These are phyloP conservation scores for Bursaphelenchus okinawaensis DNA, from an alignment of 2,888 invertebrate genomes.

Conservation along the genomic window DNA sequence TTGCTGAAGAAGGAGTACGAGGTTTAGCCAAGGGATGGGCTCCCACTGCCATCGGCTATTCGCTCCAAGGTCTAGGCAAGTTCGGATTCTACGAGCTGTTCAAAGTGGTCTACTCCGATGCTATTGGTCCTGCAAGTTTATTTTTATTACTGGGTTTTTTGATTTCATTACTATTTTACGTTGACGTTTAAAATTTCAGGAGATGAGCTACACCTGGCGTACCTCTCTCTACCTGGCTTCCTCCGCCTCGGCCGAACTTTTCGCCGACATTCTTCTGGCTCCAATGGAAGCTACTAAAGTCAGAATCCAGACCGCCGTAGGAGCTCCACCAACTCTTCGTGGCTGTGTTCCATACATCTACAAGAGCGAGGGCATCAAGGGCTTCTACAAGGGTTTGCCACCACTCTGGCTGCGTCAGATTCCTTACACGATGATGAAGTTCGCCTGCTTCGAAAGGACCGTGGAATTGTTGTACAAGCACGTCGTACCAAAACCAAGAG, in stretches of 20 bases:
- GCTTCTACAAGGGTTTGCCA: conserved; percentile 71
- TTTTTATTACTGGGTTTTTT: background rate
- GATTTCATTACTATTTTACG: no score
- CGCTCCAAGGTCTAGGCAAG: conserved; percentile 84
- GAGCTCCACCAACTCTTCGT: conserved; percentile 79
- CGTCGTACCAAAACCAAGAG: conserved; percentile 89
- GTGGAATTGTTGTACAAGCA: conserved; percentile 81
- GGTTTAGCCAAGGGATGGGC: conserved; percentile 93
- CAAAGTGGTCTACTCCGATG: conserved; percentile 76
- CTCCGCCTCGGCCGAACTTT: conserved; percentile 96
- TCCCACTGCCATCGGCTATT: conserved; percentile 92
- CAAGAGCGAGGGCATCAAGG: conserved; percentile 76
- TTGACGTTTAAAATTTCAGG: conserved; percentile 62
- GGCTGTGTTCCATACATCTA: conserved; percentile 87
- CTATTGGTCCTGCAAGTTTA: conserved; percentile 69
- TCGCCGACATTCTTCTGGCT: conserved; percentile 91
- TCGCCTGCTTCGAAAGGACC: conserved; percentile 95
- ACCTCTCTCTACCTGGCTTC: conserved; percentile 83
- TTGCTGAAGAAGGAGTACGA: conserved; percentile 77
- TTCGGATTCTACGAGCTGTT: conserved; percentile 96
- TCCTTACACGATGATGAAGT: conserved; percentile 99
- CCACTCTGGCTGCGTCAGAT: conserved; percentile 96
- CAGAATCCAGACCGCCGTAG: conserved; percentile 89
- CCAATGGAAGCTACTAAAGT: conserved; percentile 93
- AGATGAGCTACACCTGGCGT: conserved; percentile 80